A percentile compares a stretch with the other conserved stretches of the same genome.
These are phyloP conservation scores for Leptoclinus maculatus DNA, from an alignment of 2,797 vertebrate species.

Conservation along the genomic window DNA sequence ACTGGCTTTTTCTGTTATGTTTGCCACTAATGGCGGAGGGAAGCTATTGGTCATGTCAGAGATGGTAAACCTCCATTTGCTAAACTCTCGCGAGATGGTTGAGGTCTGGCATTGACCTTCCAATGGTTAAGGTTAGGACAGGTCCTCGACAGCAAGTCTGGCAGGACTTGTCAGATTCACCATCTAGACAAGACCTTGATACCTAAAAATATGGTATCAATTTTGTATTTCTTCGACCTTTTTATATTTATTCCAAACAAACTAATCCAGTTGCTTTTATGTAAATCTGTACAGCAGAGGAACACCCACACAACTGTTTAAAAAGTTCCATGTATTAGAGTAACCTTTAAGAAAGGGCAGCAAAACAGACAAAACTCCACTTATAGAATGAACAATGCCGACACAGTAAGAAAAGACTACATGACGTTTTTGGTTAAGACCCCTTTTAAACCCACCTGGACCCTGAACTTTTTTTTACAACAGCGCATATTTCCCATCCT, in stretches of 20 bases:
- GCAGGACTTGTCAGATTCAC: not conserved
- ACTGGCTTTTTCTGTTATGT: not conserved
- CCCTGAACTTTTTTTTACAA: not conserved
- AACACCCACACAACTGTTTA: not conserved
- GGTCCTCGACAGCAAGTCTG: not conserved
- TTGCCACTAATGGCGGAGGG: not conserved
- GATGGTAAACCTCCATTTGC: not conserved
- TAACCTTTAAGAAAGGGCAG: not conserved
- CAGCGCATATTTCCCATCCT: slow-evolving; percentile 6
- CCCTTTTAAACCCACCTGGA: not conserved
- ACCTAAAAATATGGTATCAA: too few species aligned
- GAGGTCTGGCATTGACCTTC: not conserved
- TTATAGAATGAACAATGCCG: not conserved
- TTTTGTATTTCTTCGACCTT: too few species aligned
- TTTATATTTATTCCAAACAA: not conserved
- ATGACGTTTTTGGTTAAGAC: not conserved
- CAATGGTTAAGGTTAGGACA: not conserved
- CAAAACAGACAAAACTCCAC: not conserved
- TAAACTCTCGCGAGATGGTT: not conserved
- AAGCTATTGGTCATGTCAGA: not conserved
- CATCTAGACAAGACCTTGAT: not conserved
- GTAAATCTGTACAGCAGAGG: not conserved
- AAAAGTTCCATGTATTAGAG: not conserved
- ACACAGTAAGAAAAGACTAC: not conserved
- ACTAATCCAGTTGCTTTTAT: not conserved